These are phyloP conservation scores for Muscidifurax raptorellus DNA, from an alignment of 1,140 invertebrate genomes.

Conservation along the genomic window DNA sequence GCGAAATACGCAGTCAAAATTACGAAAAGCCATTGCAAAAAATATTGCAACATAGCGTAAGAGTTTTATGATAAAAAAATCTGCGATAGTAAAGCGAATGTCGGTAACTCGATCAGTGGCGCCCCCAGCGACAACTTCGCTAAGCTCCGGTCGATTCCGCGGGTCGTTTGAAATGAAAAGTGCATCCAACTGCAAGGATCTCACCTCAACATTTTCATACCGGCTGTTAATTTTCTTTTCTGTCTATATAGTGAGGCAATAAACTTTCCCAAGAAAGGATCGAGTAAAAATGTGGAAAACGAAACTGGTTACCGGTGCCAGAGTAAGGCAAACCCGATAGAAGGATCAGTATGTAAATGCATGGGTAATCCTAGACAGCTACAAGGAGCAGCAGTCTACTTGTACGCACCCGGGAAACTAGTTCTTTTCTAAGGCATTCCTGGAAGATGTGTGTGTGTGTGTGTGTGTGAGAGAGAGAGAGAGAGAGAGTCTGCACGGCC, in stretches of 20 bases:
- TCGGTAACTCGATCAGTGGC: background rate
- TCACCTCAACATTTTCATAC: background rate
- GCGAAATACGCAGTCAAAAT: background rate
- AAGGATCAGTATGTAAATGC: conserved; percentile 31
- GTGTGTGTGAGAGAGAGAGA: background rate
- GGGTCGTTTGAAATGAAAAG: background rate
- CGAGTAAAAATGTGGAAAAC: background rate
- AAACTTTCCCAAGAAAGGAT: background rate
- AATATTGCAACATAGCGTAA: background rate
- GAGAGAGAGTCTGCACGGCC: background rate
- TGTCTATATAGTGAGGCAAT: background rate
- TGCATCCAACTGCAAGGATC: background rate
- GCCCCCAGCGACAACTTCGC: background rate
- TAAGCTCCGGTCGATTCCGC: background rate
- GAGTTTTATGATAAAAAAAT: background rate
- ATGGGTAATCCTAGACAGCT: conserved; percentile 10
- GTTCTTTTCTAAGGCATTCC: conserved; percentile 43
- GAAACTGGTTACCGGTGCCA: conserved; percentile 3
- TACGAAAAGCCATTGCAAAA: background rate
- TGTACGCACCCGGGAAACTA: conserved; percentile 34
- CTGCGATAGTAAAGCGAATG: background rate
- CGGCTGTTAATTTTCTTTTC: background rate
- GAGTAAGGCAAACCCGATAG: background rate
- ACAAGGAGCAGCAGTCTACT: background rate
- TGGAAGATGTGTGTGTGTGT: conserved; percentile 9